Percentiles rank a stretch among this genome's conserved stretches.
Evolutionary conservation across 1,140 invertebrate species (phyloP).

Genomic region (Leptinotarsa lineolata): DNA sequence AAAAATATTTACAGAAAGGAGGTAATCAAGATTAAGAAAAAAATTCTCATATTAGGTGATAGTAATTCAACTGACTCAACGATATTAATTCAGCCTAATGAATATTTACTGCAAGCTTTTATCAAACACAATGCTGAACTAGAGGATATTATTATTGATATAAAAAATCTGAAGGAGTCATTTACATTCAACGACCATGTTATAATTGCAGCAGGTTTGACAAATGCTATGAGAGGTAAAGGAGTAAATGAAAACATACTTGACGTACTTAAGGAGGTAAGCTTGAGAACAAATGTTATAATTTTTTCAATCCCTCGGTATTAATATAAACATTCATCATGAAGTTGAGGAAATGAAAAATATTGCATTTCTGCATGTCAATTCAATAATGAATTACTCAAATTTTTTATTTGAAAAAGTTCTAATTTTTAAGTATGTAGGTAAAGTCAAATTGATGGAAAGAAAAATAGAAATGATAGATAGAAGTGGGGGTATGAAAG

Average conservation of each 20-base stretch:
- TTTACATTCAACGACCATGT: constrained; percentile 4
- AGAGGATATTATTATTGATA: constrained; percentile 19
- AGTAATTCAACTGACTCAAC: not conserved
- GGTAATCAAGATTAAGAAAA: not conserved
- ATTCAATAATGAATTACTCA: constrained; percentile 10
- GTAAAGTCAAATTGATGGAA: constrained; percentile 11
- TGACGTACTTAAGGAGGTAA: constrained; percentile 9
- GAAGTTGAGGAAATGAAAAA: not conserved
- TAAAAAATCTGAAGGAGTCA: constrained; percentile 1
- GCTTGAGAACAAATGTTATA: constrained; percentile 10
- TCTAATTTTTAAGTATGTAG: constrained; percentile 4
- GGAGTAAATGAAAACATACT: not conserved
- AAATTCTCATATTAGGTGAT: not conserved
- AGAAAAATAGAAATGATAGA: constrained; percentile 9
- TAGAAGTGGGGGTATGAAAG: constrained; percentile 2
- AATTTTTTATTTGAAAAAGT: constrained; percentile 12
- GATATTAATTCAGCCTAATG: not conserved
- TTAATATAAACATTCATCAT: not conserved
- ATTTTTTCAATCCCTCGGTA: constrained; percentile 14
- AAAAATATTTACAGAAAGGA: not conserved
- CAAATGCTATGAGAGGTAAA: constrained; percentile 13
- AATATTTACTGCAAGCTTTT: not conserved
- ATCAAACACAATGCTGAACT: constrained; percentile 10
- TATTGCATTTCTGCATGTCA: constrained; percentile 11
- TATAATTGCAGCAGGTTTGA: constrained; percentile 5